Percentiles rank a stretch among this genome's conserved stretches.
Evolutionary conservation across 2,113 vertebrate species (phyloP).

Genomic region (Nycticryphes semicollaris): DNA sequence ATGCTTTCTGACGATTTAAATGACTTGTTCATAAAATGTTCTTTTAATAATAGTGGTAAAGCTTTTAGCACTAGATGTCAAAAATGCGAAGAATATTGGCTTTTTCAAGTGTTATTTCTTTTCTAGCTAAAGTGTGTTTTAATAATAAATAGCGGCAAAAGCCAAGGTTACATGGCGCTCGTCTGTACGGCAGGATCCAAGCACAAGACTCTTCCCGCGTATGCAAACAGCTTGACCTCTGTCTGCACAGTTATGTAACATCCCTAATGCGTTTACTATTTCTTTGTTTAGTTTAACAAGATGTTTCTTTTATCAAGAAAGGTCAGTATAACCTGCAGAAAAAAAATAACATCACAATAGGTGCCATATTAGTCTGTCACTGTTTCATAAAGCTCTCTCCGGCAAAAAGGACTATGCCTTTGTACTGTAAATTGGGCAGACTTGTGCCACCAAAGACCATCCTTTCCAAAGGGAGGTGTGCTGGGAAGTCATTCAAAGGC

Average conservation of each 20-base stretch:
- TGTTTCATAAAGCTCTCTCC: not conserved
- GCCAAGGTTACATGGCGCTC: conserved; percentile 58
- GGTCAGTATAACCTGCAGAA: conserved; percentile 31
- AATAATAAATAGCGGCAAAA: conserved; percentile 54
- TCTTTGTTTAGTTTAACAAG: conserved; percentile 55
- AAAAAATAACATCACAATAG: not conserved
- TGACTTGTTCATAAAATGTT: conserved; percentile 75
- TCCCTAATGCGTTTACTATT: conserved; percentile 50
- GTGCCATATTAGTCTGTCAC: not conserved
- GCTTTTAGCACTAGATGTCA: conserved; percentile 74
- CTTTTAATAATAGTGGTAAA: conserved; percentile 74
- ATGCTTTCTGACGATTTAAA: conserved; percentile 77
- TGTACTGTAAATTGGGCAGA: not conserved
- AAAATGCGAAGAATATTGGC: conserved; percentile 63
- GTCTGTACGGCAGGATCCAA: conserved; percentile 2
- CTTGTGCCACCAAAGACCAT: not conserved
- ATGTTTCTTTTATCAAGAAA: conserved; percentile 55
- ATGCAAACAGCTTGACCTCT: conserved; percentile 49
- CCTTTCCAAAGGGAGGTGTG: not conserved
- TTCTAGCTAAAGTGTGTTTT: conserved; percentile 59
- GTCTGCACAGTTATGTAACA: conserved; percentile 32
- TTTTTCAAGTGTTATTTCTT: conserved; percentile 71
- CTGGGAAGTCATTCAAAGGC: not conserved
- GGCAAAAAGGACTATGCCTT: not conserved
- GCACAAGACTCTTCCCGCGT: not conserved